Percentiles rank a stretch among this genome's conserved stretches.
phyloP scores from a whole-genome alignment of 2,113 vertebrate genomes.

The Varanus salvator region DNA sequence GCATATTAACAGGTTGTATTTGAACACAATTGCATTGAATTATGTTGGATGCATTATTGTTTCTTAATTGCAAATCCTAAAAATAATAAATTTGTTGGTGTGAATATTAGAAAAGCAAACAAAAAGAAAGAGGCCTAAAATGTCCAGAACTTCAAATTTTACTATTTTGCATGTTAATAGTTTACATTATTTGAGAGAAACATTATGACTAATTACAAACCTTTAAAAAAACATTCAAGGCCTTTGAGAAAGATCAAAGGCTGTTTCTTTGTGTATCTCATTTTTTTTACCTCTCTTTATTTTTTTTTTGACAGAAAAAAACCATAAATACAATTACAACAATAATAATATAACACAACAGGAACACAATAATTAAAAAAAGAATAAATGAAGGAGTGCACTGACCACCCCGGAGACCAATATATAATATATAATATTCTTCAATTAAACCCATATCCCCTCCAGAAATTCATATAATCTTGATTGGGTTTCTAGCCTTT shows the following conservation, averaged over 20 bases:
- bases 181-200: conserved; percentile 1
- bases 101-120: not conserved
- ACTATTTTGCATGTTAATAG: not conserved
- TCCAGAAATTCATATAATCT: too few species aligned
- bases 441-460: too few species aligned
- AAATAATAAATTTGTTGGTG: not conserved
- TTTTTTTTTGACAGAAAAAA: too few species aligned
- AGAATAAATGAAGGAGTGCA: too few species aligned
- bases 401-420: too few species aligned
- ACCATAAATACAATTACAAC: too few species aligned
- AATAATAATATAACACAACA: too few species aligned
- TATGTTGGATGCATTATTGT: not conserved
- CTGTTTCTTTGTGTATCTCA: not conserved
- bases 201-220: not conserved
- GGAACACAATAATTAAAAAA: too few species aligned
- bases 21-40: not conserved
- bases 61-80: conserved; percentile 1
- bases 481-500: too few species aligned
- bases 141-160: not conserved
- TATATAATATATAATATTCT: too few species aligned
- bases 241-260: not conserved
- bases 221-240: not conserved
- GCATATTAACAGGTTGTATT: not conserved
- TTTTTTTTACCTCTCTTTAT: not conserved
- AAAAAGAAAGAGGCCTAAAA: not conserved